Evolutionary conservation across 1,140 invertebrate species (phyloP), one percentile per base, ranked within the genome.

Genomic region (Nasonia longicornis): DNA sequence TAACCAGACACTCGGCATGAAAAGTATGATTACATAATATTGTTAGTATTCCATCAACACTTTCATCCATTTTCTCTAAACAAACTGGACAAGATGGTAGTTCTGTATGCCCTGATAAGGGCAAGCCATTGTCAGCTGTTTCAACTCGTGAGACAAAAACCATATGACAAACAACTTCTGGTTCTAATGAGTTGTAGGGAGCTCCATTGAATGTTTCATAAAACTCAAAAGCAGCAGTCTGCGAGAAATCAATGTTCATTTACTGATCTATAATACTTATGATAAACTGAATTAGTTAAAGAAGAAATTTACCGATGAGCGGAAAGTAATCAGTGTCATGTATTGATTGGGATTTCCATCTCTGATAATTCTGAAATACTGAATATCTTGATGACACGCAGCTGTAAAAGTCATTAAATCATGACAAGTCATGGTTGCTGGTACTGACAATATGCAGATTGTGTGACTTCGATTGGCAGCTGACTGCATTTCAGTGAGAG

Each of bases 21-120:
- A 99, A 99, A 0, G 97, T 95, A 91, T 99, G 99, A 91, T 99
- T 99, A 88, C 99, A 99, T 48, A 99, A 92, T 86, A 99, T 98
- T 7, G 98, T 99, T 77, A 99, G 92, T 83, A 99, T 96, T 3
- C 98, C 98, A 90, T 99, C 98, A 1, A 99, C 96, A 83, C 96
- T 97, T 91, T 99, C 98, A 91, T 99, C 98, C 98, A 97, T 99
- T 85, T 97, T 93, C 90, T 99, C 98, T 87, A 98, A 89, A 85
- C 98, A 99, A 22, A 99, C 97, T 10, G 98, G 96, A 91, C 99
- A 99, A 4, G 96, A 98, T n/a, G 98, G 98, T 77, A 99, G 91
- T 91, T 99, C 99, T 0, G 97, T 98, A 85, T 98, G 95, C 1
- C 95, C 94, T n/a, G 92, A 90, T 0, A 95, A 93, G 0, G 96